These are phyloP conservation scores for Grantiella picta DNA, from an alignment of 2,113 vertebrate species.

Conservation along the genomic window DNA sequence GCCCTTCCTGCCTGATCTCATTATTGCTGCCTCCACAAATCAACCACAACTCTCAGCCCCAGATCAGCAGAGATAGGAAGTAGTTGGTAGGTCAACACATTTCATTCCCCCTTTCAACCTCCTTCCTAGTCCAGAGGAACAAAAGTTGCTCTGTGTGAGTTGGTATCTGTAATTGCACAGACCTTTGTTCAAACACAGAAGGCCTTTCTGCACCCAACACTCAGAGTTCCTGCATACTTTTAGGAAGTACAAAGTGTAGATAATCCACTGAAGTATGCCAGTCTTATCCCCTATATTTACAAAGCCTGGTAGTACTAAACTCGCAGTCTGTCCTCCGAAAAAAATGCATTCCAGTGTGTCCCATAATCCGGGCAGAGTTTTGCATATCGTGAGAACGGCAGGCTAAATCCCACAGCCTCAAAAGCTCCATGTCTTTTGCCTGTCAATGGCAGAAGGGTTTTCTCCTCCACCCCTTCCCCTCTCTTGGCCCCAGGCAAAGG, in stretches of 20 bases:
- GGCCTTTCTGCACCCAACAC: background rate
- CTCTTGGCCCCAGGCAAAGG: slow-evolving; percentile 4
- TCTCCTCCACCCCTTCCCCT: slow-evolving; percentile 21
- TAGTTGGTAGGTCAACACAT: slow-evolving; percentile 10
- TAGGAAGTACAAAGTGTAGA: slow-evolving; percentile 38
- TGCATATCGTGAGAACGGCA: background rate
- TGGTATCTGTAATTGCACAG: slow-evolving; percentile 19
- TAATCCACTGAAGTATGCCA: slow-evolving; percentile 49
- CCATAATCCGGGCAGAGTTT: slow-evolving; percentile 8
- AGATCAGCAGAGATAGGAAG: background rate
- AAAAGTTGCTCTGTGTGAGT: slow-evolving; percentile 47
- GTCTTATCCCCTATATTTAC: background rate
- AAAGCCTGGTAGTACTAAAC: slow-evolving; percentile 5
- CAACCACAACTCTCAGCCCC: background rate
- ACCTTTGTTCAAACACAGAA: slow-evolving; percentile 43
- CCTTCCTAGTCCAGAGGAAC: background rate
- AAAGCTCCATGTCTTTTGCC: background rate
- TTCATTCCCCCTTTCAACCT: slow-evolving; percentile 10
- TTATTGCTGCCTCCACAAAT: slow-evolving; percentile 3
- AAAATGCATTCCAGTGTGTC: background rate
- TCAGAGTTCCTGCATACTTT: background rate
- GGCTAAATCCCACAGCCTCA: background rate
- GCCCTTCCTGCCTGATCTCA: slow-evolving; percentile 7
- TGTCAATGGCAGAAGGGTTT: background rate
- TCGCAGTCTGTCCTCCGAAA: background rate